Percentiles rank a stretch among this genome's conserved stretches.
These are phyloP conservation scores for Cyanoliseus patagonus DNA, from an alignment of 2,113 vertebrate species.

Conservation along the genomic window DNA sequence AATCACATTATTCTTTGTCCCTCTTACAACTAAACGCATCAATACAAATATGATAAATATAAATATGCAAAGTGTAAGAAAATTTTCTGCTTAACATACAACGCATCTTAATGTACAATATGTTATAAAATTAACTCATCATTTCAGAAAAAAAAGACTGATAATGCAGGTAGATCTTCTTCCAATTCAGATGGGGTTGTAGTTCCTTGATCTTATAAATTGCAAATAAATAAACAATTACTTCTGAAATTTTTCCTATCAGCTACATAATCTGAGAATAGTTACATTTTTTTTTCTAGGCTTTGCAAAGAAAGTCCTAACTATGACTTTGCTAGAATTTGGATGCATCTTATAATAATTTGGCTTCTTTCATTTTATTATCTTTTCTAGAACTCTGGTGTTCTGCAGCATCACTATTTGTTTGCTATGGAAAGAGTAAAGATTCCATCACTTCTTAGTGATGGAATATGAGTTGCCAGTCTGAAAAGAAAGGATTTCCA, in stretches of 20 bases:
- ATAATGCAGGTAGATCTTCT: background rate
- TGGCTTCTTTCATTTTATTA: background rate
- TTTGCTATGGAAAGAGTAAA: background rate
- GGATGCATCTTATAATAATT: background rate
- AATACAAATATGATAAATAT: background rate
- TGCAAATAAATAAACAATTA: background rate
- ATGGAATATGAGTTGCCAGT: background rate
- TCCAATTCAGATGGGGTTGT: background rate
- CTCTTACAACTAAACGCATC: background rate
- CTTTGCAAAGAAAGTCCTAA: background rate
- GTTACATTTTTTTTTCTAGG: background rate
- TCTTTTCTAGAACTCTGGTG: background rate
- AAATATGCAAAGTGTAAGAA: background rate
- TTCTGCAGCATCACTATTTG: background rate
- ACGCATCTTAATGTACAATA: background rate
- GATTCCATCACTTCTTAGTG: background rate
- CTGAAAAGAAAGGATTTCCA: background rate
- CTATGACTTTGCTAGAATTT: background rate
- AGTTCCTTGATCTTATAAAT: background rate
- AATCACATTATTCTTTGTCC: background rate
- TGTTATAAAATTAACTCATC: background rate
- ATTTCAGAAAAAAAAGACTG: background rate
- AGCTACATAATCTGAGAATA: background rate
- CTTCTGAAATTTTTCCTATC: background rate
- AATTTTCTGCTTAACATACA: background rate